A percentile compares a stretch with the other conserved stretches of the same genome.
These are phyloP conservation scores for Antitype chi DNA, from an alignment of 2,888 invertebrate species.

Conservation along the genomic window DNA sequence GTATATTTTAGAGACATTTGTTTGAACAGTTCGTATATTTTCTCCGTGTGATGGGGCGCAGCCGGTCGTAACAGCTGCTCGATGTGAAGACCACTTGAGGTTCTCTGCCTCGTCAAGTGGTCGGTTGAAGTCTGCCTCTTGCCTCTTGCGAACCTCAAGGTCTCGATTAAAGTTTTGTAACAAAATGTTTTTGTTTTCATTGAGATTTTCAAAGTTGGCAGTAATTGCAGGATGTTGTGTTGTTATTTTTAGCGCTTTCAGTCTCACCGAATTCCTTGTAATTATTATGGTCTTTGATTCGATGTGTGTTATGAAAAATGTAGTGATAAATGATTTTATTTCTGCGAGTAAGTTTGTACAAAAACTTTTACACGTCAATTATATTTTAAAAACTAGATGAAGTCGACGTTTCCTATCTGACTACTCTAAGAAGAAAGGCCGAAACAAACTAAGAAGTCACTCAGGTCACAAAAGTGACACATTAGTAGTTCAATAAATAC, in stretches of 20 bases:
- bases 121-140: constrained; percentile 66
- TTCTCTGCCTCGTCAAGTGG: constrained; percentile 69
- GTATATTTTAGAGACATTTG: constrained; percentile 76
- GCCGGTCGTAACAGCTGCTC: constrained; percentile 83
- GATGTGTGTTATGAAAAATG: not conserved
- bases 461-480: not conserved
- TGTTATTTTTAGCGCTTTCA: constrained; percentile 24
- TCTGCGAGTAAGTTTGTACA: too few species aligned
- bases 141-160: constrained; percentile 69
- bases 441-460: too few species aligned
- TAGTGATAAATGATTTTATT: not conserved
- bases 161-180: constrained; percentile 66
- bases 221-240: constrained; percentile 34
- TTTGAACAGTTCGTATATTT: constrained; percentile 83
- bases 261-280: not conserved
- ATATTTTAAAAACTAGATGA: too few species aligned
- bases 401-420: too few species aligned
- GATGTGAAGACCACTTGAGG: constrained; percentile 76
- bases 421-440: too few species aligned
- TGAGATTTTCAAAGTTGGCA: constrained; percentile 44
- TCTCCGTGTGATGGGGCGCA: constrained; percentile 80
- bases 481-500: not conserved
- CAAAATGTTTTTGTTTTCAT: constrained; percentile 64
- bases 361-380: too few species aligned
- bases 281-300: constrained; percentile 1